Percentiles rank a stretch among this genome's conserved stretches.
phyloP scores from a whole-genome alignment of 2,888 invertebrate genomes.

The Cephus pulcher region DNA sequence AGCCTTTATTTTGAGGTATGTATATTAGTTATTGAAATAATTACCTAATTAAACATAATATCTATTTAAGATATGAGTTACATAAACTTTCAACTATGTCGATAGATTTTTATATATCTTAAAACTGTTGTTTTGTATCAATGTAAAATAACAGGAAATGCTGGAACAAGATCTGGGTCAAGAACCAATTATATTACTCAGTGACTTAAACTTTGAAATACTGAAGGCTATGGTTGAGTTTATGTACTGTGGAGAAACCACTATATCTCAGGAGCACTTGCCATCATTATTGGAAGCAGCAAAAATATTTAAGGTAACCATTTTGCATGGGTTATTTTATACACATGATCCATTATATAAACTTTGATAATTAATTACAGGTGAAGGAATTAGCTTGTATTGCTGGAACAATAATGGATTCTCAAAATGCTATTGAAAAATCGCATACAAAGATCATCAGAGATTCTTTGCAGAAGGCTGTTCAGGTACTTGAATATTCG shows the following conservation, averaged over 20 bases:
- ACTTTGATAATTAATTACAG: conserved; percentile 35
- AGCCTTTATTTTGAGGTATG: conserved; percentile 80
- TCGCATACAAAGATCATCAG: conserved; percentile 14
- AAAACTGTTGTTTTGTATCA: conserved; percentile 6
- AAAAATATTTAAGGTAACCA: conserved; percentile 74
- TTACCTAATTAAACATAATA: background rate
- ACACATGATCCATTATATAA: background rate
- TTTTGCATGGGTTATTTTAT: conserved; percentile 1
- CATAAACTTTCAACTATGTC: background rate
- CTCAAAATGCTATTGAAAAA: conserved; percentile 22
- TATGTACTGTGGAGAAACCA: conserved; percentile 82
- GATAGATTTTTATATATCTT: conserved; percentile 4
- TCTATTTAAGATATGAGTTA: background rate
- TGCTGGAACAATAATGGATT: conserved; percentile 49
- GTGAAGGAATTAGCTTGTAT: conserved; percentile 57
- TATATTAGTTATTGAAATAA: conserved; percentile 17
- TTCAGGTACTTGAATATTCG: conserved; percentile 17
- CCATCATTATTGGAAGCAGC: conserved; percentile 78
- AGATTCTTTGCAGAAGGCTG: conserved; percentile 21
- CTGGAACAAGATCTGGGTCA: conserved; percentile 66
- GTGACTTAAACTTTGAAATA: conserved; percentile 78
- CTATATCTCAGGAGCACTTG: conserved; percentile 76
- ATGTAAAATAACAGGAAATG: conserved; percentile 54
- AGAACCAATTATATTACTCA: conserved; percentile 68
- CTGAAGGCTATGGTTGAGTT: conserved; percentile 80